Evolutionary conservation across 37 sponge, comb jelly and placozoan genomes (phyloP).

Genomic region (Amphimedon queenslandica): DNA sequence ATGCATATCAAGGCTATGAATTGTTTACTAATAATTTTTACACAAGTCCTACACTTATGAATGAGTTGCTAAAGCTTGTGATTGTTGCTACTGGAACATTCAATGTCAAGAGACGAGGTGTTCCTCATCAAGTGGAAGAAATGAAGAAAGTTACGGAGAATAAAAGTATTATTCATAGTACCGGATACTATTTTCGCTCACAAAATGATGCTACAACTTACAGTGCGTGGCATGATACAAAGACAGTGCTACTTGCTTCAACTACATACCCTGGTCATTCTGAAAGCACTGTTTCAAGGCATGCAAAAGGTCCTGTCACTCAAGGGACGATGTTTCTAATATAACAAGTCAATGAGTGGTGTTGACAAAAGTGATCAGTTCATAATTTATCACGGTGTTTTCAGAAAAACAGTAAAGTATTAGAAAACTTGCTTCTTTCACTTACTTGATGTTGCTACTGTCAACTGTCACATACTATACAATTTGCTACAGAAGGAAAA

Average conservation of each 20-base stretch:
- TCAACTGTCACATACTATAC: constrained; percentile 22
- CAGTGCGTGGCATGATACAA: not conserved
- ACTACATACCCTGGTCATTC: constrained; percentile 40
- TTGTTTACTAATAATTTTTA: constrained; percentile 25
- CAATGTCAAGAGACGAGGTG: not conserved
- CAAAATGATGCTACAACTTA: not conserved
- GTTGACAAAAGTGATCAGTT: constrained; percentile 44
- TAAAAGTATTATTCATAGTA: too few relatives aligned
- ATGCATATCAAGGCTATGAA: constrained; percentile 15
- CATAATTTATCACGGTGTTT: constrained; percentile 7
- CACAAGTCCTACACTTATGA: constrained; percentile 5
- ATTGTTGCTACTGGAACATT: constrained; percentile 22
- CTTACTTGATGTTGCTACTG: constrained; percentile 32
- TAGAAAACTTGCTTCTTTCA: constrained; percentile 47
- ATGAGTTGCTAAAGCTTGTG: not conserved
- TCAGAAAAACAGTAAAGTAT: constrained; percentile 20
- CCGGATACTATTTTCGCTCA: too few relatives aligned
- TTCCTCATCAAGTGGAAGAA: constrained; percentile 11
- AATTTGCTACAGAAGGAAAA: constrained; percentile 5
- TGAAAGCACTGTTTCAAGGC: not conserved
- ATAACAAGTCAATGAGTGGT: constrained; percentile 51
- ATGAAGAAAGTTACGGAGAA: not conserved
- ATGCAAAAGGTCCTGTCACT: not conserved
- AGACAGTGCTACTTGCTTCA: constrained; percentile 6
- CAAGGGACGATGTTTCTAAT: too few relatives aligned